Conservation (phyloP, 2,888 invertebrate species). For the Protonemura montana region DNA sequence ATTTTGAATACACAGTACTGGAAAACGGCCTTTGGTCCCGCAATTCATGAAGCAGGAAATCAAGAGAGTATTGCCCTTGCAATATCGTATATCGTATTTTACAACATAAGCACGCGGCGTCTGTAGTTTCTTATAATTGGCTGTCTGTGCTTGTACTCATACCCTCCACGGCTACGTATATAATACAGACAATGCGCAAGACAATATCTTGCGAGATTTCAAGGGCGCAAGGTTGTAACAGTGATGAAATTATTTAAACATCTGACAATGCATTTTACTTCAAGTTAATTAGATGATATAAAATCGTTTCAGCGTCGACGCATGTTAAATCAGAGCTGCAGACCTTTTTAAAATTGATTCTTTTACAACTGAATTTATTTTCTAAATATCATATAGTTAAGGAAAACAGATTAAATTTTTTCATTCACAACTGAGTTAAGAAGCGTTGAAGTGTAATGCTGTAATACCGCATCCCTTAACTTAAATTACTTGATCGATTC, state of each 20-base stretch:
- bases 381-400: too few relatives aligned
- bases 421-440: too few relatives aligned
- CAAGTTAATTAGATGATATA: too few relatives aligned
- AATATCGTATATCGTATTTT: conserved; percentile 3
- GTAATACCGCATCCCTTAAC: too few relatives aligned
- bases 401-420: too few relatives aligned
- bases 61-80: conserved; percentile 7
- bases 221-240: background rate
- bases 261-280: background rate
- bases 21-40: background rate
- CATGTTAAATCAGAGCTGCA: too few relatives aligned
- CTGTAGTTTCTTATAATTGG: background rate
- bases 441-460: too few relatives aligned
- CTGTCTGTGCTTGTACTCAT: background rate
- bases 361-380: too few relatives aligned
- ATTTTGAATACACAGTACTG: background rate
- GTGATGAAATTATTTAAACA: background rate
- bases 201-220: background rate
- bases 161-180: background rate
- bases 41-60: background rate
- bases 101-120: background rate
- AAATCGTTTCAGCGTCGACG: too few relatives aligned
- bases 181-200: background rate
- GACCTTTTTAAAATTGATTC: too few relatives aligned
- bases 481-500: too few relatives aligned